Percentiles rank a stretch among this genome's conserved stretches.
phyloP scores from a whole-genome alignment of 53 echinoderm and acorn worm genomes.

The Arbacia lixula region DNA sequence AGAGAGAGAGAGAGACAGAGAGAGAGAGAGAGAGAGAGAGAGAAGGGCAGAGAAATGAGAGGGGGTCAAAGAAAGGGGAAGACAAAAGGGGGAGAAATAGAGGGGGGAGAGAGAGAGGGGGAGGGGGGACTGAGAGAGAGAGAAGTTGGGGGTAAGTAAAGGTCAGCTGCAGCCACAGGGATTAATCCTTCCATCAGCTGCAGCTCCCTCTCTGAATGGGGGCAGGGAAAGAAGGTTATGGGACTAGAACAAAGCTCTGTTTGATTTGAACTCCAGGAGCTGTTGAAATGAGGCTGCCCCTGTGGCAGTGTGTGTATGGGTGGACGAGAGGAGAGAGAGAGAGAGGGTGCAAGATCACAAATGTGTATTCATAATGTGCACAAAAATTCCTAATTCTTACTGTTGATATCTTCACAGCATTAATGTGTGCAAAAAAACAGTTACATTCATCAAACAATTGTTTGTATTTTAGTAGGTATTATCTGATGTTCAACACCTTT shows the following conservation, averaged over 20 bases:
- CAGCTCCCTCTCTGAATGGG: conserved; percentile 1
- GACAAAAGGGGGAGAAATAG: not conserved
- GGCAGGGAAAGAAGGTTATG: conserved; percentile 26
- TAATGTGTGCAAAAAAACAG: too few species aligned
- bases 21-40: not conserved
- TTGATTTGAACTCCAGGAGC: conserved; percentile 45
- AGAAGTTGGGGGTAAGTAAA: too few species aligned
- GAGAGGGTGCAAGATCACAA: too few species aligned
- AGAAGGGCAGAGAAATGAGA: not conserved
- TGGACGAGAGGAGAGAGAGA: too few species aligned
- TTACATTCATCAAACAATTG: too few species aligned
- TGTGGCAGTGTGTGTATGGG: too few species aligned
- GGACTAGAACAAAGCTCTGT: conserved; percentile 50
- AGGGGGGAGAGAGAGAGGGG: not conserved
- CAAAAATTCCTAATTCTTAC: too few species aligned
- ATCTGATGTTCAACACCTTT: too few species aligned
- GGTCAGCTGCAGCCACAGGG: conserved; percentile 36
- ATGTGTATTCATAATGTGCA: too few species aligned
- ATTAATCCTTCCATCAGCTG: conserved; percentile 15
- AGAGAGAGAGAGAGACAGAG: not conserved
- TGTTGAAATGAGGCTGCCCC: conserved; percentile 28
- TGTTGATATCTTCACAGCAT: too few species aligned
- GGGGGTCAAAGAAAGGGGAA: not conserved
- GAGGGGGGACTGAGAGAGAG: conserved; percentile 25
- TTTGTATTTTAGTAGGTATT: too few species aligned